phyloP scores from a whole-genome alignment of 2,888 invertebrate species.

The Crematogaster levior region DNA sequence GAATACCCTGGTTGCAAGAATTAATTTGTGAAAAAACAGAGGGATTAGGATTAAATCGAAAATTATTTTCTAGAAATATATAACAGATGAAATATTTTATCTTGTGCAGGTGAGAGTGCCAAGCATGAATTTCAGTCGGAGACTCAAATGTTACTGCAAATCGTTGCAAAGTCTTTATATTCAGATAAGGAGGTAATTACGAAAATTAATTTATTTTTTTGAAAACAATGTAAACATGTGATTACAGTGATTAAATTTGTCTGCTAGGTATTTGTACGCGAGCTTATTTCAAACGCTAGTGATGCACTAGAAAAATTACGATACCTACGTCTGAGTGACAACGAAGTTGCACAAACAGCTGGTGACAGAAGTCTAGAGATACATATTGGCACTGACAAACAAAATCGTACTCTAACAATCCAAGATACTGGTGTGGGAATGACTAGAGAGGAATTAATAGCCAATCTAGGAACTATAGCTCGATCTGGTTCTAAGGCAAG shows the following conservation, averaged over 20 bases:
- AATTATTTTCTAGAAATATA: background rate
- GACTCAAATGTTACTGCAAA: constrained; percentile 97
- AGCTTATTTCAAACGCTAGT: constrained; percentile 98
- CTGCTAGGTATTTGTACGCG: constrained; percentile 95
- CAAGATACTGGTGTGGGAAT: constrained; percentile 98
- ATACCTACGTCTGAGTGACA: constrained; percentile 89
- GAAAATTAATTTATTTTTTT: background rate
- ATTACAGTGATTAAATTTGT: background rate
- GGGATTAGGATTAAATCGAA: no score
- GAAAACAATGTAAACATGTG: background rate
- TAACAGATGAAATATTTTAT: background rate
- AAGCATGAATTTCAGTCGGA: constrained; percentile 98
- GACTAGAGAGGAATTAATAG: constrained; percentile 96
- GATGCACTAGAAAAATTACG: constrained; percentile 98
- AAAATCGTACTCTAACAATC: constrained; percentile 93
- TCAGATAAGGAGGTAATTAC: constrained; percentile 97
- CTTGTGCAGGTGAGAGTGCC: constrained; percentile 86
- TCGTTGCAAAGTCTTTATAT: constrained; percentile 98
- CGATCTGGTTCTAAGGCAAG: constrained; percentile 96
- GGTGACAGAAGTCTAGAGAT: constrained; percentile 93
- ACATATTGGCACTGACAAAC: constrained; percentile 95
- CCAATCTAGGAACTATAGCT: constrained; percentile 98
- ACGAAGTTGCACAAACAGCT: constrained; percentile 86
- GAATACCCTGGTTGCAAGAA: no score
- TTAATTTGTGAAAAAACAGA: no score